Evolutionary conservation across 2,888 invertebrate genomes (phyloP).

Genomic region (Spodoptera picta): DNA sequence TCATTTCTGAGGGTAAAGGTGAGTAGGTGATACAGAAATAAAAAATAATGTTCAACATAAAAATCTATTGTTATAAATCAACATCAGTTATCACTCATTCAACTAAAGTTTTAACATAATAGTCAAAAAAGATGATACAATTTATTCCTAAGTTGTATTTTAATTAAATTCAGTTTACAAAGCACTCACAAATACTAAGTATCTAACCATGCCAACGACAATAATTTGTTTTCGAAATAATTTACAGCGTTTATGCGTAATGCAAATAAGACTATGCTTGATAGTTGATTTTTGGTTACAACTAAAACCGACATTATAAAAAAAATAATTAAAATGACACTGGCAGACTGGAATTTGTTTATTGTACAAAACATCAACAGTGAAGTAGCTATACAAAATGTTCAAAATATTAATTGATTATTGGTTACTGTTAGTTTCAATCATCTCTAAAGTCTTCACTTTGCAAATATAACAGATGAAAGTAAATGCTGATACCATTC

Average conservation of each 20-base stretch:
- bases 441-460: slow-evolving; percentile 10
- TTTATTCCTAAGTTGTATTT: neutral
- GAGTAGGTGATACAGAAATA: slow-evolving; percentile 7
- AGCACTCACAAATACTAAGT: slow-evolving; percentile 17
- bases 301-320: slow-evolving; percentile 16
- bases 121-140: neutral
- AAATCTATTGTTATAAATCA: slow-evolving; percentile 42
- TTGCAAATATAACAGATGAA: slow-evolving; percentile 30
- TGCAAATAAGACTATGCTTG: slow-evolving; percentile 3
- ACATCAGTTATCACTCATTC: slow-evolving; percentile 24
- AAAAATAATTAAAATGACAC: slow-evolving; percentile 39
- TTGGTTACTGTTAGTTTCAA: slow-evolving; percentile 42
- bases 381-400: slow-evolving; percentile 60
- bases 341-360: slow-evolving; percentile 75
- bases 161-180: neutral
- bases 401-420: slow-evolving; percentile 47
- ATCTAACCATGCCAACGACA: too few relatives aligned
- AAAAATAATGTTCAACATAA: slow-evolving; percentile 31
- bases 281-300: slow-evolving; percentile 14
- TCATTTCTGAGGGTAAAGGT: too few relatives aligned
- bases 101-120: neutral
- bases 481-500: slow-evolving; percentile 56
- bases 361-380: slow-evolving; percentile 76
- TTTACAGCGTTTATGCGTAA: neutral
- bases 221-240: too few relatives aligned